These are phyloP conservation scores for Pyrochroa serraticornis DNA, from an alignment of 2,888 invertebrate genomes.

Conservation along the genomic window DNA sequence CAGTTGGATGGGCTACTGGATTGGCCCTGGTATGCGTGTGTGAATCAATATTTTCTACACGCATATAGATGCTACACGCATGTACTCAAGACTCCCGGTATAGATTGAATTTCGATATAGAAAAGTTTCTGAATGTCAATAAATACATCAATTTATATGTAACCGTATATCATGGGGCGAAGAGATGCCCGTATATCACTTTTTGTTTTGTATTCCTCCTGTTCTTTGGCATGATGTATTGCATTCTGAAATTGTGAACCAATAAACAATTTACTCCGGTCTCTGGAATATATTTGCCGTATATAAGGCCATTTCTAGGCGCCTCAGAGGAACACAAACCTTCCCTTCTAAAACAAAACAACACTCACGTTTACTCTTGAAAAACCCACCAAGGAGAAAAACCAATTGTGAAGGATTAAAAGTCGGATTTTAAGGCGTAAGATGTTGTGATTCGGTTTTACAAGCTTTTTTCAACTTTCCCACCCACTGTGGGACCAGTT, in stretches of 20 bases:
- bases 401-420: too few species aligned
- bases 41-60: slow-evolving; percentile 49
- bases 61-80: slow-evolving; percentile 42
- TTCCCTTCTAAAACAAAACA: too few species aligned
- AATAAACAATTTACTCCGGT: slow-evolving; percentile 25
- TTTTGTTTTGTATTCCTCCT: slow-evolving; percentile 18
- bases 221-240: slow-evolving; percentile 22
- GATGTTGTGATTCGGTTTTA: too few species aligned
- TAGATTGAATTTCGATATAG: slow-evolving; percentile 34
- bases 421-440: too few species aligned
- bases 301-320: too few species aligned
- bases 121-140: slow-evolving; percentile 33
- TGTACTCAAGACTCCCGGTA: slow-evolving; percentile 37
- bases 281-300: too few species aligned
- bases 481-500: too few species aligned
- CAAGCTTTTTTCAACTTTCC: too few species aligned
- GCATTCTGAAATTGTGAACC: slow-evolving; percentile 24
- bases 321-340: too few species aligned
- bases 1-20: slow-evolving; percentile 41
- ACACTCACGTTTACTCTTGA: too few species aligned
- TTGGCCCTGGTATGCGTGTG: slow-evolving; percentile 47
- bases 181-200: slow-evolving; percentile 28
- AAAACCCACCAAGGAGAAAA: too few species aligned
- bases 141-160: slow-evolving; percentile 36
- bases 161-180: slow-evolving; percentile 21